A percentile compares a stretch with the other conserved stretches of the same genome.
Conservation (phyloP, 2,113 vertebrate species). For the Aegotheles bennettii region DNA sequence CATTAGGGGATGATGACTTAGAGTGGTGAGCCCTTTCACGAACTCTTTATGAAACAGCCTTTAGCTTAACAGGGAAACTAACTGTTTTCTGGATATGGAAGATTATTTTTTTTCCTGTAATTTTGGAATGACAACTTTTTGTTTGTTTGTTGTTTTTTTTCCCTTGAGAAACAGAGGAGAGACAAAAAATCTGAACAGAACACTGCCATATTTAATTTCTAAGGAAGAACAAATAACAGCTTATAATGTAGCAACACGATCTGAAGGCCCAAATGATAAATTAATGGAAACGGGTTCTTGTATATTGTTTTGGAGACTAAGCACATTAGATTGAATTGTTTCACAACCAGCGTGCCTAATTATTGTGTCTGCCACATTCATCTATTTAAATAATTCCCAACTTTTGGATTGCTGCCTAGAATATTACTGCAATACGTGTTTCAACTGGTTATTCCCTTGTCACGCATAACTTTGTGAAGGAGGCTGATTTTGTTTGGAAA, state of each 20-base stretch:
- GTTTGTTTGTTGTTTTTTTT: neutral
- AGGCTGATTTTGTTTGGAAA: neutral
- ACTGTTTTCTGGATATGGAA: neutral
- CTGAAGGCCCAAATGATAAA: conserved; percentile 64
- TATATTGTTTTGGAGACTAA: conserved; percentile 68
- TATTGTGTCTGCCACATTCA: conserved; percentile 82
- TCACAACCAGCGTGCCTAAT: conserved; percentile 72
- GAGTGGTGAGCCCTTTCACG: neutral
- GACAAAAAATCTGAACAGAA: neutral
- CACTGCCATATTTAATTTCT: neutral
- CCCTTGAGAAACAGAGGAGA: neutral
- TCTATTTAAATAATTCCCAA: conserved; percentile 79
- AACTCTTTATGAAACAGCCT: neutral
- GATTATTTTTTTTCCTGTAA: neutral
- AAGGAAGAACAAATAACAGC: conserved; percentile 4
- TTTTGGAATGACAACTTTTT: neutral
- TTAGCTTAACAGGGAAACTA: neutral
- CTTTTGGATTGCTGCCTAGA: conserved; percentile 81
- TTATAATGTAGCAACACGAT: conserved; percentile 28
- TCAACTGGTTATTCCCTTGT: conserved; percentile 64
- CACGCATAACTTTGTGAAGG: conserved; percentile 41
- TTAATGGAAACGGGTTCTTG: conserved; percentile 59
- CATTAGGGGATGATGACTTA: neutral
- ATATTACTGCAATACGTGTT: conserved; percentile 73
- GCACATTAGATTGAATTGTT: conserved; percentile 74